Percentiles rank a stretch among this genome's conserved stretches.
Conservation (phyloP, 2,888 invertebrate species). For the Cecidostiba fungosa region DNA sequence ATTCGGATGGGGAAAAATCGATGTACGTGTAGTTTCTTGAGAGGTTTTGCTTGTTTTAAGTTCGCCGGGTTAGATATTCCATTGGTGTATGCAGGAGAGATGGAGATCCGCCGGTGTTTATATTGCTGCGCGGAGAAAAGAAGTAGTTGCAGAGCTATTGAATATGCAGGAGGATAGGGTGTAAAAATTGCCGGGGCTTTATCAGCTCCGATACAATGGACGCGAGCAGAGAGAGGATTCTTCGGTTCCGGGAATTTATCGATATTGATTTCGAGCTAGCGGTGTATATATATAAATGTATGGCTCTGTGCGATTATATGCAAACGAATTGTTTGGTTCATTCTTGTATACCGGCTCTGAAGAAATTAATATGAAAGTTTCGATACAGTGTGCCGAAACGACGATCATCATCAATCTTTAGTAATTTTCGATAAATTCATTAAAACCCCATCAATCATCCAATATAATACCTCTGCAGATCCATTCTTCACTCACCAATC, state of each 20-base stretch:
- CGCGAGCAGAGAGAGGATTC: background rate
- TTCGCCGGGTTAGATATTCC: constrained; percentile 48
- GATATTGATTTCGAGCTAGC: background rate
- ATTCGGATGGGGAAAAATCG: background rate
- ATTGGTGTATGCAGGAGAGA: background rate
- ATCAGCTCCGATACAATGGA: background rate
- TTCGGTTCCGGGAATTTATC: background rate
- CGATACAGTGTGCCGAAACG: background rate
- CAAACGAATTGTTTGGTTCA: too few relatives aligned
- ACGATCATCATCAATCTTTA: too few relatives aligned
- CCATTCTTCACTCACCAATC: background rate
- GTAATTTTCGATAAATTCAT: background rate
- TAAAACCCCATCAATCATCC: constrained; percentile 2
- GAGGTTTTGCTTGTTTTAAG: constrained; percentile 46
- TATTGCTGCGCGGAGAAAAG: background rate
- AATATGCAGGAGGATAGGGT: constrained; percentile 15
- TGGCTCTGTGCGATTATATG: too few relatives aligned
- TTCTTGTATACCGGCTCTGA: too few relatives aligned
- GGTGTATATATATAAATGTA: too few relatives aligned
- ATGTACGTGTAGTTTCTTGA: constrained; percentile 24
- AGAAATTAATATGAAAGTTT: background rate
- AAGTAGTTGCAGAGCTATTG: background rate
- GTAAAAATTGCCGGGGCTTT: background rate
- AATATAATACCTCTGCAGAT: background rate
- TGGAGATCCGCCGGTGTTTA: background rate